These are phyloP conservation scores for Eulemur mongoz DNA, from an alignment of 2,797 vertebrate species.

Conservation along the genomic window DNA sequence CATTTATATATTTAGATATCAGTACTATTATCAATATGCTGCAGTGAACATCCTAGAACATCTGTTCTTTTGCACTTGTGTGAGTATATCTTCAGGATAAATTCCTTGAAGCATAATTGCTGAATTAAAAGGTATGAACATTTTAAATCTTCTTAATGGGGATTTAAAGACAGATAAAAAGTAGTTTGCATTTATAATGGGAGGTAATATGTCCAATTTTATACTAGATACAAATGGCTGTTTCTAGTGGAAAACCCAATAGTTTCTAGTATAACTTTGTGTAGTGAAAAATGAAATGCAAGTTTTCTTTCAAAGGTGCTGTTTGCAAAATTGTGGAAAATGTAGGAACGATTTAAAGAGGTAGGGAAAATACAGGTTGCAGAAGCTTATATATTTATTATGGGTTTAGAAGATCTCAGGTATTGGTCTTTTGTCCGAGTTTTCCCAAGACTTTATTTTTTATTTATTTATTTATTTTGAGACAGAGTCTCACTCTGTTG, in stretches of 20 bases:
- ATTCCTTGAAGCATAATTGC: constrained; percentile 42
- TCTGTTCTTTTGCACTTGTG: not conserved
- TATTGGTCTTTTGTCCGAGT: not conserved
- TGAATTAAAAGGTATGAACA: constrained; percentile 33
- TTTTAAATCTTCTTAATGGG: constrained; percentile 56
- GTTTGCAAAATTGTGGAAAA: not conserved
- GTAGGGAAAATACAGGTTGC: not conserved
- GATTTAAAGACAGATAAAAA: constrained; percentile 54
- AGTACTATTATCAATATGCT: not conserved
- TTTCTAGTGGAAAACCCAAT: not conserved
- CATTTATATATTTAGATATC: constrained; percentile 40
- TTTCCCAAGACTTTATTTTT: not conserved
- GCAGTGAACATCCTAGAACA: not conserved
- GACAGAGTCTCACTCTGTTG: no score
- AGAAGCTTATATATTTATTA: not conserved
- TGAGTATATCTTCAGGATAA: constrained; percentile 43
- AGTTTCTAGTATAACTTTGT: not conserved
- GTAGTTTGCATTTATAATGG: constrained; percentile 7
- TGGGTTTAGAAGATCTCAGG: not conserved
- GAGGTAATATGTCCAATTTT: not conserved
- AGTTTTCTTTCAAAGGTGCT: not conserved
- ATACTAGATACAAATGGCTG: not conserved
- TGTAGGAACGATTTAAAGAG: not conserved
- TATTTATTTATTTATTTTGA: no score
- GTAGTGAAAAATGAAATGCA: constrained; percentile 23